phyloP scores from a whole-genome alignment of 2,888 invertebrate species.

The Xestia c-nigrum region DNA sequence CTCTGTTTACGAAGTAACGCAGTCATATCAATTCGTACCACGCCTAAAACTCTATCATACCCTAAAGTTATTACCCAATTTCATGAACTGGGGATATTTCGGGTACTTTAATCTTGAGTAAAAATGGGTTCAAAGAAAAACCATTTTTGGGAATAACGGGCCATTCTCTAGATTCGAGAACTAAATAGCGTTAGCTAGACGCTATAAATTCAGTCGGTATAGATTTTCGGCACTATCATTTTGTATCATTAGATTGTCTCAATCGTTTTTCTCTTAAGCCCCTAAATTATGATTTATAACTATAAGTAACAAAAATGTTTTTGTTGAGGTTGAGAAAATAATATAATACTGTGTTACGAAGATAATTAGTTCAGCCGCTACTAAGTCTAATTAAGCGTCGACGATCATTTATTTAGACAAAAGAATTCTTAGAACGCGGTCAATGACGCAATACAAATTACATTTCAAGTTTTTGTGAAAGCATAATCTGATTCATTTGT shows the following conservation, averaged over 20 bases:
- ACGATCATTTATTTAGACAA: constrained; percentile 48
- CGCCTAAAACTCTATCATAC: constrained; percentile 62
- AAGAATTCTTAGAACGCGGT: constrained; percentile 18
- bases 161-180: constrained; percentile 39
- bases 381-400: constrained; percentile 57
- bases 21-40: constrained; percentile 59
- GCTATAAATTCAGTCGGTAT: constrained; percentile 46
- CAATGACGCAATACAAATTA: constrained; percentile 24
- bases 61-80: constrained; percentile 64
- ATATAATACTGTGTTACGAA: constrained; percentile 56
- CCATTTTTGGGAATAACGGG: constrained; percentile 56
- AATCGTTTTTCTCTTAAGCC: constrained; percentile 47
- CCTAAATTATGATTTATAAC: constrained; percentile 56
- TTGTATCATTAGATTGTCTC: constrained; percentile 50
- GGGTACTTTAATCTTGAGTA: constrained; percentile 63
- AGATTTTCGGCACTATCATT: constrained; percentile 46
- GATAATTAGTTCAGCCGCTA: constrained; percentile 61
- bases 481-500: not conserved
- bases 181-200: constrained; percentile 22
- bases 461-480: constrained; percentile 34
- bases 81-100: constrained; percentile 65
- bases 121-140: constrained; percentile 63
- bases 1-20: constrained; percentile 42
- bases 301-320: constrained; percentile 52
- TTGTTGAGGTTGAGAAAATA: constrained; percentile 52